Percentiles rank a stretch among this genome's conserved stretches.
These are phyloP conservation scores for Malurus elegans DNA, from an alignment of 2,113 vertebrate genomes.

Conservation along the genomic window DNA sequence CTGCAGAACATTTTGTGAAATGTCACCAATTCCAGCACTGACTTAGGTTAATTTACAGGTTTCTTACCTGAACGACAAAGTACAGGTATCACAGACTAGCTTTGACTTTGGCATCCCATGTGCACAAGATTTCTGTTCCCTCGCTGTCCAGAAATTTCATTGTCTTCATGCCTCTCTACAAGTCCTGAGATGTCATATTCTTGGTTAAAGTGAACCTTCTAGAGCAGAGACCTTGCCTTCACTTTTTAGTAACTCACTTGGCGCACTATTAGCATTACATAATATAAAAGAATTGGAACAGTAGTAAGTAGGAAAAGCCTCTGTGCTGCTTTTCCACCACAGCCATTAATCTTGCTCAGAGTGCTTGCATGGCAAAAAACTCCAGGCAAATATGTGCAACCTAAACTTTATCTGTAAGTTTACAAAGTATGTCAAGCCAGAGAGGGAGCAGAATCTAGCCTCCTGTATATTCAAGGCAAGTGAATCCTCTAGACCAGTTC, in stretches of 20 bases:
- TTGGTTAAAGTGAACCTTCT: background rate
- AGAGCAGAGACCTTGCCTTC: background rate
- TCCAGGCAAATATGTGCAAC: background rate
- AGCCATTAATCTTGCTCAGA: background rate
- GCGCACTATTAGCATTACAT: background rate
- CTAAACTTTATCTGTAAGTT: background rate
- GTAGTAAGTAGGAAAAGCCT: background rate
- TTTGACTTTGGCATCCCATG: background rate
- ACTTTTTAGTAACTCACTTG: background rate
- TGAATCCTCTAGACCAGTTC: background rate
- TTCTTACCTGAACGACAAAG: background rate
- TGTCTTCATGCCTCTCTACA: background rate
- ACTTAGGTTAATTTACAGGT: background rate
- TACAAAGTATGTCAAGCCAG: background rate
- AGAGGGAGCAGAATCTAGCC: background rate
- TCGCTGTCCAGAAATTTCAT: background rate
- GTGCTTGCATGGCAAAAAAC: background rate
- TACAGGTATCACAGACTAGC: background rate
- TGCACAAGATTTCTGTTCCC: background rate
- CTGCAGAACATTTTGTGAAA: background rate
- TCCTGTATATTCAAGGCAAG: background rate
- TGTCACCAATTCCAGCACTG: background rate
- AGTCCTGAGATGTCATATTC: background rate
- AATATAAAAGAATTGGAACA: background rate
- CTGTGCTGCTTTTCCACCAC: background rate